A percentile compares a stretch with the other conserved stretches of the same genome.
These are phyloP conservation scores for Xanthorhoe designata DNA, from an alignment of 2,888 invertebrate genomes.

Conservation along the genomic window DNA sequence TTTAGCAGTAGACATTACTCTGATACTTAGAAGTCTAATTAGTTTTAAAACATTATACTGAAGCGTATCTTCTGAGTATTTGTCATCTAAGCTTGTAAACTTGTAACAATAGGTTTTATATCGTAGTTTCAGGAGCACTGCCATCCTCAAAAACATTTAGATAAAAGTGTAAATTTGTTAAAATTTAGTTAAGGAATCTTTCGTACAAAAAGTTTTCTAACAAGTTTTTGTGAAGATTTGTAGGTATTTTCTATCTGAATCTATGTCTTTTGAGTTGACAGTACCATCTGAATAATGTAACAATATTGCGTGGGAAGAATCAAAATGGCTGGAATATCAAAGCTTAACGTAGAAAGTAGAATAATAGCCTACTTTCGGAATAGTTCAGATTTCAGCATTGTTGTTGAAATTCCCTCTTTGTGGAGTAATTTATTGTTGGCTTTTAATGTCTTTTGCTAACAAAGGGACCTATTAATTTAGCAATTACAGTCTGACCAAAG, in stretches of 20 bases:
- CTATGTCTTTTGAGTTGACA: background rate
- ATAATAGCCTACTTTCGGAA: slow-evolving; percentile 23
- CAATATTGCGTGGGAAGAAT: slow-evolving; percentile 7
- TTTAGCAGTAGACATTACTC: background rate
- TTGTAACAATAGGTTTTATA: background rate
- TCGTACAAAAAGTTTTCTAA: background rate
- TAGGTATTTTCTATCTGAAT: background rate
- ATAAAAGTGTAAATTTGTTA: background rate
- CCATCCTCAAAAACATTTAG: background rate
- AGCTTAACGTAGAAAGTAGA: slow-evolving; percentile 8
- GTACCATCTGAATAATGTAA: slow-evolving; percentile 8
- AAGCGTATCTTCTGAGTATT: background rate
- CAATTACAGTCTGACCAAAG: slow-evolving; percentile 9
- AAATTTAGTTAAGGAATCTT: background rate
- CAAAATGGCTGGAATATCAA: slow-evolving; percentile 4
- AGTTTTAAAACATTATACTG: background rate
- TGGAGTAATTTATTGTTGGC: slow-evolving; percentile 30
- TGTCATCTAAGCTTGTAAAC: background rate
- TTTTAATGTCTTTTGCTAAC: slow-evolving; percentile 30
- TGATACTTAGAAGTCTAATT: background rate
- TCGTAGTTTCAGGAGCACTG: background rate
- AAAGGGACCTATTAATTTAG: slow-evolving; percentile 24
- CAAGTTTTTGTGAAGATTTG: background rate
- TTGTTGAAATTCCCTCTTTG: slow-evolving; percentile 31
- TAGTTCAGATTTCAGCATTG: slow-evolving; percentile 30